Evolutionary conservation across 2,797 vertebrate genomes (phyloP).

Genomic region (Poeciliopsis presidionis): DNA sequence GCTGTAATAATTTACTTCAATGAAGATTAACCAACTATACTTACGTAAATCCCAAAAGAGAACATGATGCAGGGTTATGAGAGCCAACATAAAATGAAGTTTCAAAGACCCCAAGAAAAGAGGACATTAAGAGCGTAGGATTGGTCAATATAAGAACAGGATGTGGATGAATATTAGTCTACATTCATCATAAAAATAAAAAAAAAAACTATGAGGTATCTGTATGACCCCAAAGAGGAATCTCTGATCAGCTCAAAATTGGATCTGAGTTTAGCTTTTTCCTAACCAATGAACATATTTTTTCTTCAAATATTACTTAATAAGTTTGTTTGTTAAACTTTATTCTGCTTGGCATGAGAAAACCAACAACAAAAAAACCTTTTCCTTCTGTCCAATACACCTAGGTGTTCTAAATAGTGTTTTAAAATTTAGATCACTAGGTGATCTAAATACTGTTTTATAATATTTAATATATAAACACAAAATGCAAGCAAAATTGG

Average conservation of each 20-base stretch:
- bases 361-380: not conserved
- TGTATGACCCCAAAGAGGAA: not conserved
- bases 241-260: not conserved
- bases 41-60: slow-evolving; percentile 41
- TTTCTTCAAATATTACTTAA: not conserved
- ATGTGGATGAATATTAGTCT: slow-evolving; percentile 3
- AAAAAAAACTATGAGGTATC: not conserved
- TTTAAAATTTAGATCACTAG: no score
- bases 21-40: slow-evolving; percentile 43
- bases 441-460: not conserved
- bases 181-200: not conserved
- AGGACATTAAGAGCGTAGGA: slow-evolving; percentile 25
- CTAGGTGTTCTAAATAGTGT: not conserved
- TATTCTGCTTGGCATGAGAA: not conserved
- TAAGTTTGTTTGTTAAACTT: not conserved
- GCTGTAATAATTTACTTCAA: slow-evolving; percentile 54
- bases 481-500: not conserved
- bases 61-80: slow-evolving; percentile 28
- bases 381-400: not conserved
- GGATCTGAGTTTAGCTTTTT: not conserved
- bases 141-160: not conserved
- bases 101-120: slow-evolving; percentile 10
- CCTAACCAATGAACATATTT: not conserved
- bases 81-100: slow-evolving; percentile 40
- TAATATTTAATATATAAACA: not conserved